Evolutionary conservation across 1,140 invertebrate genomes (phyloP).

Genomic region (Macrobrachium rosenbergii): DNA sequence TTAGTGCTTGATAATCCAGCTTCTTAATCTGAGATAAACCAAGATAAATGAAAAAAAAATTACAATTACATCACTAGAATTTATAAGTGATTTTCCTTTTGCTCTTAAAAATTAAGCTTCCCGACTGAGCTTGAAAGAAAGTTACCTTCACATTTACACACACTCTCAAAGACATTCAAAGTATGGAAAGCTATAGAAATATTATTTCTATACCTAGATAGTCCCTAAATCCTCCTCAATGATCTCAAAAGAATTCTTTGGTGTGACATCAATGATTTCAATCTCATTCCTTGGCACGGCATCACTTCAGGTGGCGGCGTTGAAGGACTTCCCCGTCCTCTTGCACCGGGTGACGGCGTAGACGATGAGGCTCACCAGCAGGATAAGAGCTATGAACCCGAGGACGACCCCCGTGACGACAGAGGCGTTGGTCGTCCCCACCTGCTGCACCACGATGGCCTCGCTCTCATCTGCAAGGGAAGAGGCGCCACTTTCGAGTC

Average conservation of each 20-base stretch:
- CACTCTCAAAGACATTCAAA: neutral
- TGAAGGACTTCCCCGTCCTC: conserved; percentile 31
- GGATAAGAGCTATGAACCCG: conserved; percentile 34
- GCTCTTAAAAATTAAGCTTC: neutral
- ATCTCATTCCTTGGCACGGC: neutral
- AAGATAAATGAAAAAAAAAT: no score
- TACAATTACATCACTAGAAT: no score
- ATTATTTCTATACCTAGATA: conserved; percentile 1
- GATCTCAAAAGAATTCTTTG: conserved; percentile 21
- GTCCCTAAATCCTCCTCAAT: conserved; percentile 52
- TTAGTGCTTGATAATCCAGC: no score
- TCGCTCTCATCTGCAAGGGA: conserved; percentile 30
- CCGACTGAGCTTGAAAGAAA: no score
- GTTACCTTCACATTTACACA: no score
- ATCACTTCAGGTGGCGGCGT: neutral
- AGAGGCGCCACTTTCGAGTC: neutral
- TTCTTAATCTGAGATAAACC: no score
- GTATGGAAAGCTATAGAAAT: neutral
- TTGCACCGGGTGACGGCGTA: conserved; percentile 26
- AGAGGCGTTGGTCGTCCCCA: conserved; percentile 37
- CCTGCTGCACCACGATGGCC: conserved; percentile 41
- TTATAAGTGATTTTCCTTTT: neutral
- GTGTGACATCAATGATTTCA: neutral
- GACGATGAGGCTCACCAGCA: conserved; percentile 43
- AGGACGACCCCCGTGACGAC: conserved; percentile 45